Evolutionary conservation across 2,888 invertebrate genomes (phyloP).

Genomic region (Gymnoscelis rufifasciata): DNA sequence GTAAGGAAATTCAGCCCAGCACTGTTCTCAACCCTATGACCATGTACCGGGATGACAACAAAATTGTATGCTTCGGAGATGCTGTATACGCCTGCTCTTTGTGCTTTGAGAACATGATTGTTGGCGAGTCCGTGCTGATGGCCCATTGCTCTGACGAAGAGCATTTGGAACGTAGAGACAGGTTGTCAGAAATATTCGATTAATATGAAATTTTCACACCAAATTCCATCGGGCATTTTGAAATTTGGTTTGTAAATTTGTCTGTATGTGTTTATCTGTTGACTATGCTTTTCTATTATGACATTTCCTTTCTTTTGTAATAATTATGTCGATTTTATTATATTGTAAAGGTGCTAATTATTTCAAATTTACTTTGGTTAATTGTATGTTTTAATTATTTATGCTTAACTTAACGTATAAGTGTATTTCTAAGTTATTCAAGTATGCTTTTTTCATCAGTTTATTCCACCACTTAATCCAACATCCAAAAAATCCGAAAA

Average conservation of each 20-base stretch:
- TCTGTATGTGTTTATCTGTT: not conserved
- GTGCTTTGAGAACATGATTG: conserved; percentile 64
- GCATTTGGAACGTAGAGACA: conserved; percentile 52
- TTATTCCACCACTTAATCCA: too few species aligned
- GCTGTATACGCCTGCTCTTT: conserved; percentile 64
- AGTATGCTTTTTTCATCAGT: too few species aligned
- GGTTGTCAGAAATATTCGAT: conserved; percentile 49
- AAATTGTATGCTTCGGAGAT: conserved; percentile 72
- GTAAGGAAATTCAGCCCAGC: conserved; percentile 67
- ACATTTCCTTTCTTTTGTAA: too few species aligned
- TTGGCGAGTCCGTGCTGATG: conserved; percentile 67
- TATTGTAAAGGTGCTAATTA: too few species aligned
- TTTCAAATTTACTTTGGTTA: not conserved
- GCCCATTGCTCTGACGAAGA: conserved; percentile 52
- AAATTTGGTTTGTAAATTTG: not conserved
- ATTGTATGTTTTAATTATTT: not conserved
- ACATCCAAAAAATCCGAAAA: too few species aligned
- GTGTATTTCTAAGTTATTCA: too few species aligned
- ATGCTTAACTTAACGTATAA: not conserved
- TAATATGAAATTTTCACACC: conserved; percentile 19
- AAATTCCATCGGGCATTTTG: conserved; percentile 9
- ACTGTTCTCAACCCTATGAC: conserved; percentile 68
- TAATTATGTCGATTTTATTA: too few species aligned
- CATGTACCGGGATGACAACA: conserved; percentile 70
- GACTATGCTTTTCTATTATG: not conserved